Evolutionary conservation across 2,888 invertebrate species (phyloP), one percentile per base, ranked within the genome.

Genomic region (Tethea ocularis): DNA sequence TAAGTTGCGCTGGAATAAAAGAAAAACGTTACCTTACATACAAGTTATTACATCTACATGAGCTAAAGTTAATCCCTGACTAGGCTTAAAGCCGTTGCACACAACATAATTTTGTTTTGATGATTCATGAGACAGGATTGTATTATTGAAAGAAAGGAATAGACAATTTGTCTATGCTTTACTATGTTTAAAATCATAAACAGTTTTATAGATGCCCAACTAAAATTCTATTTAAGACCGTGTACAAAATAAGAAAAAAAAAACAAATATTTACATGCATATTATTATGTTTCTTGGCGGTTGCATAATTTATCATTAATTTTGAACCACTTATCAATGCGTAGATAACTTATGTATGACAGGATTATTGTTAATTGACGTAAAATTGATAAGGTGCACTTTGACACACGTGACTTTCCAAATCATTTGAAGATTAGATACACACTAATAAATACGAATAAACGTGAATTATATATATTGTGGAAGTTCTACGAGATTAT

Each of bases 1-100:
- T 68, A 91, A 72, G 78, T 88, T 89, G 75, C 91, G 91, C 92
- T 92, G 85, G 6, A 66, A 71, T 78, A 66, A 71, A 75, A 62
- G 58, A 67, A 54, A 56, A 13, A 57, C 6, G 1, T 13, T 29
- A 26, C 26, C 6, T 5, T 26, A 5, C 6, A 26, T 5, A 6
- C 8, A 29, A 8, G 29, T 8, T 29, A 24, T 2, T 24, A 6
- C 2, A 24, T 24, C 5, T 24, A 24, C 24, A 24, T 24, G n/a
- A n/a, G n/a, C 24, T 24, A 24, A 24, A 24, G 24, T 24, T 4
- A 24, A 24, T 24, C 24, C 24, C 24, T 4, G 24, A 24, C 4
- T 29, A 1, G 29, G 1, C 7, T 7, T 29, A 7, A 7, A 7
- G 29, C 29, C 29, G 29, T 29, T 7, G 8, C 7, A 29, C 29